Conservation (phyloP, 2,113 vertebrate genomes). For the Merops nubicus region DNA sequence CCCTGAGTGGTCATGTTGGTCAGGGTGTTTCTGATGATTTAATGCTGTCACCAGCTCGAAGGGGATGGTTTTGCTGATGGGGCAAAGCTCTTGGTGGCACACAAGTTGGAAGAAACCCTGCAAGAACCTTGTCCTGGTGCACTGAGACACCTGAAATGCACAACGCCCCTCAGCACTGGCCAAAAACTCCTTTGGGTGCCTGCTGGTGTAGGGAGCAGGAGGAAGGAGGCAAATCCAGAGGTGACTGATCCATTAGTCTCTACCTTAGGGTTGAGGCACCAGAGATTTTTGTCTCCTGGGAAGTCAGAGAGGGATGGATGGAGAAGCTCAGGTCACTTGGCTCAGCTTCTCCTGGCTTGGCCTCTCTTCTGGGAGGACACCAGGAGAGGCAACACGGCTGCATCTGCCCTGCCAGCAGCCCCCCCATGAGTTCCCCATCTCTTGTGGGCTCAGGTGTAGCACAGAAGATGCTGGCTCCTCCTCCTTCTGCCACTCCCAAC, state of each 20-base stretch:
- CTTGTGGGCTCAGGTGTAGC: not conserved
- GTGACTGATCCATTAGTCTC: not conserved
- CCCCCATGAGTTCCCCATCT: not conserved
- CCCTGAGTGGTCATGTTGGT: not conserved
- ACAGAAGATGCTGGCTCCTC: not conserved
- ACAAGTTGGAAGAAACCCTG: not conserved
- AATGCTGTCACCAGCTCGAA: not conserved
- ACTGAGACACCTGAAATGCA: not conserved
- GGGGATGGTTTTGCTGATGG: not conserved
- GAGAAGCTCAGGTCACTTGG: not conserved
- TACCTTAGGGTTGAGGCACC: not conserved
- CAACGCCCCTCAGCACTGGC: not conserved
- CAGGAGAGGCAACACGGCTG: not conserved
- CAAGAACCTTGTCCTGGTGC: not conserved
- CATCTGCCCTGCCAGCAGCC: not conserved
- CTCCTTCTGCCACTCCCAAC: not conserved
- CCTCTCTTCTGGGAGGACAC: not conserved
- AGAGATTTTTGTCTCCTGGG: not conserved
- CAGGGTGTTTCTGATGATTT: not conserved
- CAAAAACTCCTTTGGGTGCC: not conserved
- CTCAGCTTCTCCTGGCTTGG: not conserved
- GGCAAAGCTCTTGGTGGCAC: not conserved
- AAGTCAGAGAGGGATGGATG: not conserved
- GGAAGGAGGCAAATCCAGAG: not conserved
- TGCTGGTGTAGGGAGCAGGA: not conserved